These are phyloP conservation scores for Uromys caudimaculatus DNA, from an alignment of 2,797 vertebrate species.

Conservation along the genomic window DNA sequence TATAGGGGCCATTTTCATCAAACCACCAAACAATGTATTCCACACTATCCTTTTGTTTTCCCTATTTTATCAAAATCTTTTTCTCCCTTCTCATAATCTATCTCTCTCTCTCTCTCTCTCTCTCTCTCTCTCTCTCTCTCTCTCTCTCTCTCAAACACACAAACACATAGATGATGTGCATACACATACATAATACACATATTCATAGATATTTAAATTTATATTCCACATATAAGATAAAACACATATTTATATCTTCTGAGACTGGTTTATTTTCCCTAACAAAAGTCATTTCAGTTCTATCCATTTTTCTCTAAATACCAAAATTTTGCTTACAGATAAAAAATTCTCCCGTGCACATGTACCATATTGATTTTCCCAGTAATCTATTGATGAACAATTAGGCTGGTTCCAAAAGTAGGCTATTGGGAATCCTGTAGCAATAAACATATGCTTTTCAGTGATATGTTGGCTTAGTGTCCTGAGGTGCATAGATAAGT, in stretches of 20 bases:
- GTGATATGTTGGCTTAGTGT: neutral
- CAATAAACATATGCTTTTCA: neutral
- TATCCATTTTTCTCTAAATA: neutral
- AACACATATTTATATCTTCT: neutral
- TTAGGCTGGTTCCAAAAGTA: neutral
- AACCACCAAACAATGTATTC: neutral
- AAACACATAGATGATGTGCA: too few relatives aligned
- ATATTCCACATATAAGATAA: neutral
- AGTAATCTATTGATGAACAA: neutral
- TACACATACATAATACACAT: neutral
- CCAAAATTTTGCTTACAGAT: neutral
- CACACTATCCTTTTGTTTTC: neutral
- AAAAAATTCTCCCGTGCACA: neutral
- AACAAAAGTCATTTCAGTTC: neutral
- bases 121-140: too few relatives aligned
- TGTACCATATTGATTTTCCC: neutral
- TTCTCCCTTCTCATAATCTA: neutral
- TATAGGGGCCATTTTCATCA: neutral
- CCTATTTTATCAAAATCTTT: neutral
- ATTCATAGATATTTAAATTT: neutral
- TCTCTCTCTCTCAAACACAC: neutral
- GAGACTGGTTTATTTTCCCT: neutral
- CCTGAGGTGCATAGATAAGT: neutral
- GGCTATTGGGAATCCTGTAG: neutral
- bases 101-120: too few relatives aligned